Base-by-base conservation (phyloP, 92 coral and sea anemone species). In the Palythoa heliodiscus region DNA sequence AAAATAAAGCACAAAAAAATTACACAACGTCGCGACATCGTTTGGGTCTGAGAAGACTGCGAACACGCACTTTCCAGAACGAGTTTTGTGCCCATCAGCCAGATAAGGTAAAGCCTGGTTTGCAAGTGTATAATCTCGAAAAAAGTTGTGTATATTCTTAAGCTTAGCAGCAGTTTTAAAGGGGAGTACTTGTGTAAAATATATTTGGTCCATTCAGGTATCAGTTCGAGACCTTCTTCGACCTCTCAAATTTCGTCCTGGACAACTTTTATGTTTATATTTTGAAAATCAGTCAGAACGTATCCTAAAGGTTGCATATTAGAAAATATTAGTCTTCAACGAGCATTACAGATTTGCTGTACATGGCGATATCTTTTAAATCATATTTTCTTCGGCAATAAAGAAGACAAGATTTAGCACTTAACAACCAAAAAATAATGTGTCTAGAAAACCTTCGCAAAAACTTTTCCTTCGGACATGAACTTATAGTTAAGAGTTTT, bases 71-170 rank as follows among this genome's bases (percentile, higher is more conserved):
- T 7, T 43, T 43, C 19, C 55, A 38, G 20, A 2, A 15, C 76
- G 10, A 2, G 73, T 71, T 37, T 39, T 39, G 76, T 72, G 14
- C 54, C 16, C 23, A 72, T 29, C 73, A 29, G 29, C 73, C 40
- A 24, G 70, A 15, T 39, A 9, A 66, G 35, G 37, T 66, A 39
- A 72, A 72, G 22, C 25, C 53, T 72, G 24, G 12, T 37, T 17
- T 72, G 17, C 39, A 54, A 72, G 11, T 38, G 53, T 14, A 72
- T 29, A 72, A 72, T 5, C 76, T 72, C 39, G 76, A 72, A 72
- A 17, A 14, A 16, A 17, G 9, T 7, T 10, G 76, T 72, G 39
- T 38, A 23, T 43, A 12, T 15, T 10, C 17, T 23, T 24, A 3
- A 0, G 1, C 29, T 7, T 20, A 20, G 23, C 29, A 64, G 3